phyloP scores from a whole-genome alignment of 1,140 invertebrate species.

The Cotesia typhae region DNA sequence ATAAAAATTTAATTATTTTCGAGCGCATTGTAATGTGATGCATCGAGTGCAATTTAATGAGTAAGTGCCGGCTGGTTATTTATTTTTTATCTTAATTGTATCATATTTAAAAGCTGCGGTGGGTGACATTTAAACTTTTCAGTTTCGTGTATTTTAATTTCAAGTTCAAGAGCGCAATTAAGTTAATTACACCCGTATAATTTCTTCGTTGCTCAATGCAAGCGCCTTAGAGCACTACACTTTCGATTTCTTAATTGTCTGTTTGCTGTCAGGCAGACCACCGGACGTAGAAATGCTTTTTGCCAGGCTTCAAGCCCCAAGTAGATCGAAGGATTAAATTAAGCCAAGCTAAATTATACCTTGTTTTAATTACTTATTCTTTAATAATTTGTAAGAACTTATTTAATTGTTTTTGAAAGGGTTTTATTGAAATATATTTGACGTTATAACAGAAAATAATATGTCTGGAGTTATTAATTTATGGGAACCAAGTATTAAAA shows the following conservation, averaged over 20 bases:
- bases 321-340: neutral
- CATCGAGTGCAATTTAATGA: neutral
- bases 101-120: neutral
- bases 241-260: slow-evolving; percentile 4
- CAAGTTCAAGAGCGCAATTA: slow-evolving; percentile 20
- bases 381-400: too few relatives aligned
- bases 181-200: neutral
- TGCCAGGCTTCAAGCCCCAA: neutral
- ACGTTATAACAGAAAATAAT: too few relatives aligned
- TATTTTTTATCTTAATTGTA: neutral
- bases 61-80: neutral
- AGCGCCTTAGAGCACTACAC: neutral
- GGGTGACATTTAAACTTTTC: neutral
- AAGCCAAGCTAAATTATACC: too few relatives aligned
- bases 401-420: too few relatives aligned
- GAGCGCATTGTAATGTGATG: neutral
- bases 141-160: too few relatives aligned
- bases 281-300: neutral
- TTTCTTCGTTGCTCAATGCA: neutral
- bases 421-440: too few relatives aligned
- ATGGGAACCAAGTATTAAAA: too few relatives aligned
- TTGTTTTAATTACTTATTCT: too few relatives aligned
- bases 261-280: neutral
- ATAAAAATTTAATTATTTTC: neutral
- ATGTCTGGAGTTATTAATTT: too few relatives aligned